These are phyloP conservation scores for Anisognathus igniventris DNA, from an alignment of 2,797 vertebrate genomes.

Conservation along the genomic window DNA sequence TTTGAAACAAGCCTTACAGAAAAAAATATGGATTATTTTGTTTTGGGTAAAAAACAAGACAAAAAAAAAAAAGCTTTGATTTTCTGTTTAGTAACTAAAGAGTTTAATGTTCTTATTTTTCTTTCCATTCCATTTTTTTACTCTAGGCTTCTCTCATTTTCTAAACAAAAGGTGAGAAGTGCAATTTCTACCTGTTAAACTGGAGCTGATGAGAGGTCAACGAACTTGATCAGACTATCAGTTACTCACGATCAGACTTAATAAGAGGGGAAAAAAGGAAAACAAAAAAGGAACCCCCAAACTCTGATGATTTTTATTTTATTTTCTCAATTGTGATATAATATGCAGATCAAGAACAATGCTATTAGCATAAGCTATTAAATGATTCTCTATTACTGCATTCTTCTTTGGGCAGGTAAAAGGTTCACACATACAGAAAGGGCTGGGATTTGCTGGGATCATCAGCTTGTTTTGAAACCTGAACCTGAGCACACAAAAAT, in stretches of 20 bases:
- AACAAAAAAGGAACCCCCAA: fast-evolving
- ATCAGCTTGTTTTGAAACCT: not conserved
- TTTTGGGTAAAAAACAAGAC: not conserved
- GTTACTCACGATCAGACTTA: not conserved
- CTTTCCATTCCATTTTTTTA: not conserved
- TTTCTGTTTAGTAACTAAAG: not conserved
- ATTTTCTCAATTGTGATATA: not conserved
- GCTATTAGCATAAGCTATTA: not conserved
- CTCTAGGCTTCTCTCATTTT: not conserved
- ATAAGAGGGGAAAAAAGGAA: fast-evolving
- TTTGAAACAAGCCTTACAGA: not conserved
- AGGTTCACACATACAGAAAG: fast-evolving
- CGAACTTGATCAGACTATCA: not conserved
- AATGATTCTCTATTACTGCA: not conserved
- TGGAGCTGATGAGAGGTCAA: not conserved
- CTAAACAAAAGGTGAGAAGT: not conserved
- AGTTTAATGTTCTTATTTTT: not conserved
- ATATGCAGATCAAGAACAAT: not conserved
- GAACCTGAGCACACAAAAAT: not conserved
- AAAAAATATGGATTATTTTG: not conserved
- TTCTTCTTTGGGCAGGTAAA: not conserved
- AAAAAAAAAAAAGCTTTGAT: not conserved
- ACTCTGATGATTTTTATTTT: not conserved
- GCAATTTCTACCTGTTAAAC: not conserved
- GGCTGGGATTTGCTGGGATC: not conserved